Evolutionary conservation across 2,113 vertebrate genomes (phyloP).

Genomic region (Bubo scandiacus): DNA sequence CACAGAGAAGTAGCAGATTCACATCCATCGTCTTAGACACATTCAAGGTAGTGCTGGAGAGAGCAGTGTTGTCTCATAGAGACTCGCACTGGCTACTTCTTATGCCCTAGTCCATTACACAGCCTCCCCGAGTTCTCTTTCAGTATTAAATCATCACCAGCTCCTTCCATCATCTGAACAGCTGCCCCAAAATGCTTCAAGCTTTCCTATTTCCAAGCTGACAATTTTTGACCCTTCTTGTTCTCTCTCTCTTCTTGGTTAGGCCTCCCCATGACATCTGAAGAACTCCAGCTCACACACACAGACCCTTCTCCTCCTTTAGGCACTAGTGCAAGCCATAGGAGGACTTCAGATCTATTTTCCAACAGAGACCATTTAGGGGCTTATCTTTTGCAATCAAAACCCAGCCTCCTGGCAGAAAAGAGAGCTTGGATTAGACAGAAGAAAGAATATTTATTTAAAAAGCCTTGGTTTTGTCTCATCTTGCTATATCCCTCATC

Average conservation of each 20-base stretch:
- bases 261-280: neutral
- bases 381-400: neutral
- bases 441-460: neutral
- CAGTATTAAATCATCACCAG: neutral
- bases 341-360: neutral
- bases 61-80: neutral
- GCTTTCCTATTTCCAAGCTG: neutral
- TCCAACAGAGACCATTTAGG: neutral
- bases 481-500: neutral
- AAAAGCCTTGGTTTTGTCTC: neutral
- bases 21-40: neutral
- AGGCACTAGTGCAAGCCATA: neutral
- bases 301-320: neutral
- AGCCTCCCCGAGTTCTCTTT: neutral
- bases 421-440: neutral
- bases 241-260: neutral
- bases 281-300: neutral
- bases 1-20: neutral
- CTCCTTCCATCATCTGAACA: neutral
- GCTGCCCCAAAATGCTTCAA: neutral
- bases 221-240: neutral
- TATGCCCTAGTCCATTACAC: neutral
- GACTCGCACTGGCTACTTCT: neutral
- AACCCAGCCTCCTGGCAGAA: neutral
- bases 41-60: neutral